A percentile compares a stretch with the other conserved stretches of the same genome.
Conservation (phyloP, 1,140 invertebrate species). For the Sitophilus oryzae region DNA sequence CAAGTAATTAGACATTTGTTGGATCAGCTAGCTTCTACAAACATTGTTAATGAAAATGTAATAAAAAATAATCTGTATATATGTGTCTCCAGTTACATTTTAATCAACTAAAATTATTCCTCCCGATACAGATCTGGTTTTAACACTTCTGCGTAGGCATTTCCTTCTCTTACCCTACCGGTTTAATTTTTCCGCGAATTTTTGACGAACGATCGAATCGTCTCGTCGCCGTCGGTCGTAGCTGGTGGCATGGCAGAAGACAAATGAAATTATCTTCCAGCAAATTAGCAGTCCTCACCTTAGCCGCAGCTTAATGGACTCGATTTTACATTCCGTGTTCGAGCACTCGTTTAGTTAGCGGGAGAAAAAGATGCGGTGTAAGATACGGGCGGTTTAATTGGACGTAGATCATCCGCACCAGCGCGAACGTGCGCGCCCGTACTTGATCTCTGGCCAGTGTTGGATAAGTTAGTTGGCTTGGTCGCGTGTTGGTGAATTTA, state of each 20-base stretch:
- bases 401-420: not conserved
- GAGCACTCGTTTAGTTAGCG: slow-evolving; percentile 1
- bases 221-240: not conserved
- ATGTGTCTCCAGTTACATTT: no score
- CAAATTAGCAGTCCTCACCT: slow-evolving; percentile 8
- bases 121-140: no score
- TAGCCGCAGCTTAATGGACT: not conserved
- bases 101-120: no score
- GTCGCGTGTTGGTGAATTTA: no score
- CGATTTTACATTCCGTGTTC: slow-evolving; percentile 1
- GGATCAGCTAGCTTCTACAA: no score
- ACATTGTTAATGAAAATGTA: no score
- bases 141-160: not conserved
- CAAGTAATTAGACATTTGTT: no score
- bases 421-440: no score
- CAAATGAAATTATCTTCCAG: slow-evolving; percentile 4
- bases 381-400: not conserved
- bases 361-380: slow-evolving; percentile 1
- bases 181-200: not conserved
- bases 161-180: no score
- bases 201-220: not conserved
- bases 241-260: not conserved
- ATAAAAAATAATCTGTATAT: no score
- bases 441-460: no score
- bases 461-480: no score